Evolutionary conservation across 2,888 invertebrate species (phyloP), one percentile per base, ranked within the genome.

Genomic region (Ischnus inquisitorius): DNA sequence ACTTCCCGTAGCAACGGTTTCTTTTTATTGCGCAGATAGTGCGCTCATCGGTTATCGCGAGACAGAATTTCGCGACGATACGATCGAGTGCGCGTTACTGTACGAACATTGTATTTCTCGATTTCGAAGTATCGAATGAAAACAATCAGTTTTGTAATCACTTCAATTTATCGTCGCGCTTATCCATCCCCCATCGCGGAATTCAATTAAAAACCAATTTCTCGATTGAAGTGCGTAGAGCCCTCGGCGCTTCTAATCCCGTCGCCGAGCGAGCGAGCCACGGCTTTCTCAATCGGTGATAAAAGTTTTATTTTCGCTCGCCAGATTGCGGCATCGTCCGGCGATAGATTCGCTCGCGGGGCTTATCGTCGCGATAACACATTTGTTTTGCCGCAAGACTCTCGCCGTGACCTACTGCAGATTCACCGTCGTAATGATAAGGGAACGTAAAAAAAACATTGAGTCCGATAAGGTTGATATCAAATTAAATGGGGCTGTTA

Each of bases 261-360:
- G 43, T 14, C 8, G 51, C n/a, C 16, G n/a, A 6, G n/a, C 5
- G 60, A 28, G 60, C 10, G 22, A 46, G 10, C 46, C 8, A 34
- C 34, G 34, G 41, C 28, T 64, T 43, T 41, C 60, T 43, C 62
- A 34, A 43, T 54, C 8, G 46, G 34, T n/a, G n/a, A 10, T 5
- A 46, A 65, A n/a, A 67, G 71, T 82, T 79, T 46, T 14, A 16
- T 2, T 19, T 60, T n/a, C 57, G 3, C 22, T 46, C 78, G 6
- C 77, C 5, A 81, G 84, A 68, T 69, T 2, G 74, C 84, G 62
- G 57, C 57, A 72, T 34, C 22, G 10, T 68, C 41, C 41, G 46
- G 10, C 22, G 16, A 14, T 12, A 57, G 25, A 12, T 48, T 19
- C 10, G 5, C 43, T 19, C 16, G 68, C 34, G 34, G 34, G 57